These are phyloP conservation scores for Dolichoris vasculosae DNA, from an alignment of 1,140 invertebrate genomes.

Conservation along the genomic window DNA sequence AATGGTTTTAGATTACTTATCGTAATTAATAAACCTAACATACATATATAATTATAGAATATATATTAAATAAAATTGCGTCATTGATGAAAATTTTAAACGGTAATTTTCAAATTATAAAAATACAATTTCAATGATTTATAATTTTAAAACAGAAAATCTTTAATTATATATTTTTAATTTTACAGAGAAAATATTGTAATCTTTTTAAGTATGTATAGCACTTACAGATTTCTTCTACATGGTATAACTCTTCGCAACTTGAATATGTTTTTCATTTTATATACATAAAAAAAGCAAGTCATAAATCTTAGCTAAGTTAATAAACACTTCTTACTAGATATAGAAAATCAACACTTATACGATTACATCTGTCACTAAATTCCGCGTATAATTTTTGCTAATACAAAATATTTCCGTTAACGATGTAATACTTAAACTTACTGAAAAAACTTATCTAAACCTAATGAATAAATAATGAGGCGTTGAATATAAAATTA, in stretches of 20 bases:
- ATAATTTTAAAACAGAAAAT: not conserved
- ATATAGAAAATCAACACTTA: not conserved
- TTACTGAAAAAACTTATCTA: not conserved
- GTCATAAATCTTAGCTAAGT: not conserved
- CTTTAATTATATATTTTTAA: not conserved
- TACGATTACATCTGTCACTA: not conserved
- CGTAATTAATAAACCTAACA: not conserved
- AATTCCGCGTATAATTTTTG: not conserved
- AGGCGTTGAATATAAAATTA: not conserved
- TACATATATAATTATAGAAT: not conserved
- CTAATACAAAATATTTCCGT: slow-evolving; percentile 9
- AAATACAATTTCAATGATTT: too few species aligned
- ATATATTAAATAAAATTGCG: not conserved
- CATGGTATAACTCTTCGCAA: not conserved
- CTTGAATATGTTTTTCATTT: not conserved
- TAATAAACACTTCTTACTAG: not conserved
- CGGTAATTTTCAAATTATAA: too few species aligned
- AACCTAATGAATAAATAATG: not conserved
- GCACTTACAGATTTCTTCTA: not conserved
- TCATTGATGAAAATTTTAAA: too few species aligned
- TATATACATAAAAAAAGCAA: not conserved
- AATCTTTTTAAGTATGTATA: not conserved
- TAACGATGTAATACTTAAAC: slow-evolving; percentile 16
- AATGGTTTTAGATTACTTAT: not conserved
- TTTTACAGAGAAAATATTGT: not conserved